phyloP scores from a whole-genome alignment of 2,888 invertebrate genomes.

The Protonemura montana region DNA sequence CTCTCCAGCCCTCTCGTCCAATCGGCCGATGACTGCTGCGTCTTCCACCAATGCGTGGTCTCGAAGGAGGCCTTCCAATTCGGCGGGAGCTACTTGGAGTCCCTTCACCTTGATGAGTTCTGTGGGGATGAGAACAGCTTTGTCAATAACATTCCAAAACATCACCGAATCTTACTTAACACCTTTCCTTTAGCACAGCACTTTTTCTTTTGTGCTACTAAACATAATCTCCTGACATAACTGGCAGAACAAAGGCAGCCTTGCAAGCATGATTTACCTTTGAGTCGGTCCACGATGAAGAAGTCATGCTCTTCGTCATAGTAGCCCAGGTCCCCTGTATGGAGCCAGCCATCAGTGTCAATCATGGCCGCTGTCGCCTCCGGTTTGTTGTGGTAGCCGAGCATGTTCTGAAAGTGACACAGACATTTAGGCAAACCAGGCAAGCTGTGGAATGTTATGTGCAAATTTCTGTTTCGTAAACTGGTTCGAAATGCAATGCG shows the following conservation, averaged over 20 bases:
- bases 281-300: slow-evolving; percentile 78
- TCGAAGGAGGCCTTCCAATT: slow-evolving; percentile 78
- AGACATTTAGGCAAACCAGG: too few species aligned
- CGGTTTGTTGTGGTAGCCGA: slow-evolving; percentile 80
- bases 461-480: too few species aligned
- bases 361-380: slow-evolving; percentile 76
- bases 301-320: slow-evolving; percentile 71
- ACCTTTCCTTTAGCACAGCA: too few species aligned
- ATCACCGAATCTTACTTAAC: too few species aligned
- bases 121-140: too few species aligned
- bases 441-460: too few species aligned
- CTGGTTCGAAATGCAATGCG: too few species aligned
- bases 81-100: slow-evolving; percentile 77
- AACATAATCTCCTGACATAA: too few species aligned
- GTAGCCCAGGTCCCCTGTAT: slow-evolving; percentile 73
- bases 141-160: too few species aligned
- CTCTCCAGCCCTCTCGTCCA: slow-evolving; percentile 74
- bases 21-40: slow-evolving; percentile 82
- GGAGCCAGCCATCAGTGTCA: slow-evolving; percentile 77
- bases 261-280: slow-evolving; percentile 59
- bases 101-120: slow-evolving; percentile 61
- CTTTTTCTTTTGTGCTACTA: too few species aligned
- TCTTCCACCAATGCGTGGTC: slow-evolving; percentile 78
- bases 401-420: slow-evolving; percentile 69
- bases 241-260: too few species aligned